Percentiles rank a stretch among this genome's conserved stretches.
Evolutionary conservation across 2,888 invertebrate genomes (phyloP).

Genomic region (Cheilosia grossa): DNA sequence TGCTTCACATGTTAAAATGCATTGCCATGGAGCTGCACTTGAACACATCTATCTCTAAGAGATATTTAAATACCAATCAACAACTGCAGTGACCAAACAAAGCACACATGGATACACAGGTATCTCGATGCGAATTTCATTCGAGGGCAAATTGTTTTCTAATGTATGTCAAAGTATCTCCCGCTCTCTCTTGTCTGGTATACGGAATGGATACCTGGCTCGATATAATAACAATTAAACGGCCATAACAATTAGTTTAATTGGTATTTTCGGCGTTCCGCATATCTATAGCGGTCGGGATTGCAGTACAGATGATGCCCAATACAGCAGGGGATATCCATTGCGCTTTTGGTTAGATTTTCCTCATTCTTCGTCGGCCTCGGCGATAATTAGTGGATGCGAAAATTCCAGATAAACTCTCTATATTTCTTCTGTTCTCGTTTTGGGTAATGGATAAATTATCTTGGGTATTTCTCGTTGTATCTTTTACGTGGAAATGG

Average conservation of each 20-base stretch:
- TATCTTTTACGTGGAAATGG: slow-evolving; percentile 52
- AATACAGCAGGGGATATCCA: slow-evolving; percentile 14
- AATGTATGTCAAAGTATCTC: slow-evolving; percentile 65
- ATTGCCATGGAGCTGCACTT: neutral
- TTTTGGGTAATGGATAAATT: slow-evolving; percentile 10
- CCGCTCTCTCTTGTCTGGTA: neutral
- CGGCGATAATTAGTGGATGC: slow-evolving; percentile 66
- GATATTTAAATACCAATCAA: slow-evolving; percentile 60
- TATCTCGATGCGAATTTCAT: slow-evolving; percentile 66
- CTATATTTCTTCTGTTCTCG: neutral
- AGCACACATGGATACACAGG: neutral
- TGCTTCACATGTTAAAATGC: slow-evolving; percentile 62
- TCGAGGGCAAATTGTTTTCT: slow-evolving; percentile 69
- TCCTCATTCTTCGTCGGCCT: slow-evolving; percentile 42
- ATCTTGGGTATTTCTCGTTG: slow-evolving; percentile 15
- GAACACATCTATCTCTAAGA: slow-evolving; percentile 50
- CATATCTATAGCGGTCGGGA: slow-evolving; percentile 53
- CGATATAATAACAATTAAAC: slow-evolving; percentile 69
- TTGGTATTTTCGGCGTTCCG: slow-evolving; percentile 72
- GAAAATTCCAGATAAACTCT: slow-evolving; percentile 69
- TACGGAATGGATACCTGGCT: slow-evolving; percentile 8
- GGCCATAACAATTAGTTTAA: slow-evolving; percentile 69
- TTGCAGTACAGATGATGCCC: slow-evolving; percentile 15
- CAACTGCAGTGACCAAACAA: slow-evolving; percentile 16
- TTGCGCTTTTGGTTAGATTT: slow-evolving; percentile 22